Evolutionary conservation across 2,888 invertebrate genomes (phyloP).

Genomic region (Synanthedon formicaeformis): DNA sequence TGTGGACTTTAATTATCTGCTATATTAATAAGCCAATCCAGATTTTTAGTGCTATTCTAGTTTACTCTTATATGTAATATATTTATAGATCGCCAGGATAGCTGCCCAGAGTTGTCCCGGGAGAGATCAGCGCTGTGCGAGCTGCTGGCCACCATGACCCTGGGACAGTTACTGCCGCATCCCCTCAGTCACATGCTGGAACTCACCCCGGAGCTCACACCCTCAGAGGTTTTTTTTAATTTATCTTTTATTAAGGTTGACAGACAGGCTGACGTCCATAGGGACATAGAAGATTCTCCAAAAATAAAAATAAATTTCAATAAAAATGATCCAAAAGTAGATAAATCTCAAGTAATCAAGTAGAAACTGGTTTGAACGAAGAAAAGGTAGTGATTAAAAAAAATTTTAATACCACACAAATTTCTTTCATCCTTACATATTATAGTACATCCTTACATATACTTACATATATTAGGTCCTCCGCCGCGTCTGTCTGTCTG

Average conservation of each 20-base stretch:
- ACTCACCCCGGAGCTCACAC: conserved; percentile 79
- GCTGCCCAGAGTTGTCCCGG: conserved; percentile 40
- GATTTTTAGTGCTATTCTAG: no score
- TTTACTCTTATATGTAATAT: no score
- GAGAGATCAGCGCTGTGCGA: conserved; percentile 61
- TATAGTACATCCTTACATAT: no score
- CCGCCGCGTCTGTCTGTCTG: no score
- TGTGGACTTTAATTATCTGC: no score
- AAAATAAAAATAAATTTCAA: conserved; percentile 1
- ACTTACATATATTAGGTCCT: no score
- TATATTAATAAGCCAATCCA: no score
- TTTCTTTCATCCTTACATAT: no score
- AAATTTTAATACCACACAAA: no score
- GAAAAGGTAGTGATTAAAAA: no score
- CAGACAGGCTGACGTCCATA: no score
- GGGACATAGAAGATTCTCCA: conserved; percentile 1
- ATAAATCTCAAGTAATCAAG: not conserved
- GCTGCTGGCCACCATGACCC: conserved; percentile 82
- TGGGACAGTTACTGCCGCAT: conserved; percentile 87
- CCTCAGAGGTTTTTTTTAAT: conserved; percentile 70
- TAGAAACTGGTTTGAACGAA: no score
- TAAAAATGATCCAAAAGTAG: conserved; percentile 1
- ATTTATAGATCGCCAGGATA: conserved; percentile 33
- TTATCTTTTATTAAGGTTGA: not conserved
- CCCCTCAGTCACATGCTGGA: conserved; percentile 83